phyloP scores from a whole-genome alignment of 2,888 invertebrate species.

The Ectemnius lituratus region DNA sequence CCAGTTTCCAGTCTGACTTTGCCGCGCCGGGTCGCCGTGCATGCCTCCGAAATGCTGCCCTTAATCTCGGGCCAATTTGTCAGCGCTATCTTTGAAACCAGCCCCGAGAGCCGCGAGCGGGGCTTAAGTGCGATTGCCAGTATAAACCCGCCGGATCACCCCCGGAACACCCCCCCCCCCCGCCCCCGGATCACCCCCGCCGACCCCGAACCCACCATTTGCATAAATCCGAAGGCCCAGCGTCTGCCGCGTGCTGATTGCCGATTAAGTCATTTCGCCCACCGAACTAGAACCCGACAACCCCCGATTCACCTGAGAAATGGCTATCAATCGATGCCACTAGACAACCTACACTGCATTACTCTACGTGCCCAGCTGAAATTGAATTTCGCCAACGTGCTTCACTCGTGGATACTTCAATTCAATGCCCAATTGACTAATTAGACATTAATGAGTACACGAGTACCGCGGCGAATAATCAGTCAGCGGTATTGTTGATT shows the following conservation, averaged over 20 bases:
- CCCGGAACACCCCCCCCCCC: neutral
- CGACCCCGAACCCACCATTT: slow-evolving; percentile 43
- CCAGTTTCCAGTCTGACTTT: slow-evolving; percentile 57
- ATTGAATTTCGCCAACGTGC: too few species aligned
- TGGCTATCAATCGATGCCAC: slow-evolving; percentile 36
- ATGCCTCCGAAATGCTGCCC: slow-evolving; percentile 56
- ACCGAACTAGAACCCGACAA: slow-evolving; percentile 18
- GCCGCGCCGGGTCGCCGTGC: slow-evolving; percentile 50
- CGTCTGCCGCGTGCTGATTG: slow-evolving; percentile 34
- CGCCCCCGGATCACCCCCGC: slow-evolving; percentile 11
- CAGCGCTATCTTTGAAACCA: slow-evolving; percentile 60
- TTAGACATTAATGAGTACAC: too few species aligned
- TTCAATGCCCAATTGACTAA: too few species aligned
- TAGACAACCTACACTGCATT: neutral
- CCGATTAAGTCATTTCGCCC: slow-evolving; percentile 53
- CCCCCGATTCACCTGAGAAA: slow-evolving; percentile 32
- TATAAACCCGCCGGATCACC: slow-evolving; percentile 15
- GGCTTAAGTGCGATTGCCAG: slow-evolving; percentile 37
- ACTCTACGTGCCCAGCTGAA: too few species aligned
- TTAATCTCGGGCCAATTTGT: slow-evolving; percentile 64
- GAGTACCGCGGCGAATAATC: too few species aligned
- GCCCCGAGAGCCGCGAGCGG: slow-evolving; percentile 15
- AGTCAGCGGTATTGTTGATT: too few species aligned
- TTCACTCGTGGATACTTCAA: too few species aligned
- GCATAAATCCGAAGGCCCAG: slow-evolving; percentile 43